A percentile compares a stretch with the other conserved stretches of the same genome.
Evolutionary conservation across 2,113 vertebrate genomes (phyloP).

Genomic region (Corythornis cristatus): DNA sequence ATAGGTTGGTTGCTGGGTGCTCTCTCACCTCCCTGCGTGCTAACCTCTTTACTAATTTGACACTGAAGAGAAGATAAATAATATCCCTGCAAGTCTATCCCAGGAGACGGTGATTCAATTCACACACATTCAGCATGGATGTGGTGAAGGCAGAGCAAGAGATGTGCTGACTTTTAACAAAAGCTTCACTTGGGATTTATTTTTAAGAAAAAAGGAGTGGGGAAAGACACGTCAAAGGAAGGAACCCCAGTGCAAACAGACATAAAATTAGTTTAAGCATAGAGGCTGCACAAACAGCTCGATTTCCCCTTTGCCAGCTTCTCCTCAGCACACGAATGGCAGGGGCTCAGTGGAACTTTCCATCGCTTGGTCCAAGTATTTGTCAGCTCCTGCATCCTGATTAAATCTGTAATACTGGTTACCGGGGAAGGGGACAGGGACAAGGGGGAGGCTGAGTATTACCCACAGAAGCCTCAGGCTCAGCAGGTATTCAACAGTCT

Average conservation of each 20-base stretch:
- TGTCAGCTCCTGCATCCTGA: conserved; percentile 69
- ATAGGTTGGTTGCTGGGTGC: background rate
- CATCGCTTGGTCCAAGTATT: conserved; percentile 65
- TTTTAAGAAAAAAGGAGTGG: background rate
- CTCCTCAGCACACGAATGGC: background rate
- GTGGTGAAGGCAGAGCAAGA: background rate
- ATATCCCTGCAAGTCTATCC: background rate
- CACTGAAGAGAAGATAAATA: background rate
- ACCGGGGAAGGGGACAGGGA: background rate
- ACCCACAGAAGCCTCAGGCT: background rate
- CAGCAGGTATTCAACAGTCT: rapidly evolving
- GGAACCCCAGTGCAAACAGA: background rate
- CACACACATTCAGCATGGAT: background rate
- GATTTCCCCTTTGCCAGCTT: background rate
- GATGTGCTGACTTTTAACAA: background rate
- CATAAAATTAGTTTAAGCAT: conserved; percentile 33
- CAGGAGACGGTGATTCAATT: background rate
- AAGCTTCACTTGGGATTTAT: background rate
- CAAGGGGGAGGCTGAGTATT: background rate
- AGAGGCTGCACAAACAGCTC: background rate
- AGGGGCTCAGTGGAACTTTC: conserved; percentile 71
- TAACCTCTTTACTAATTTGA: background rate
- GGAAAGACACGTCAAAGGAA: background rate
- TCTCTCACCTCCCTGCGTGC: background rate
- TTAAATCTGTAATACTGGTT: conserved; percentile 56